A percentile compares a stretch with the other conserved stretches of the same genome.
These are phyloP conservation scores for Tenthredo livida DNA, from an alignment of 2,888 invertebrate genomes.

Conservation along the genomic window DNA sequence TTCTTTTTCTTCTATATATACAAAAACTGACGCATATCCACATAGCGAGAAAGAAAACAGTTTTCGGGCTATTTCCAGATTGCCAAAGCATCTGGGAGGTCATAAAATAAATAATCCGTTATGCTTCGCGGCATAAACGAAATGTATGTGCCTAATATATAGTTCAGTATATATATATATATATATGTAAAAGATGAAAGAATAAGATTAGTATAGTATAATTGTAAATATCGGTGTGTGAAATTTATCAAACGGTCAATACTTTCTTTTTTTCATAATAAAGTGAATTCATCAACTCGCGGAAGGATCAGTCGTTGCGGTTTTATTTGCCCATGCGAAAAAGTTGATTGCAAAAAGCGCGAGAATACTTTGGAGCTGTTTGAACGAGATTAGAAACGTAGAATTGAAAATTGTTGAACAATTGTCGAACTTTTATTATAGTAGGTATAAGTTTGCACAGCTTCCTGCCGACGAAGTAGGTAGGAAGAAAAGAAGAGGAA, in stretches of 20 bases:
- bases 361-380: background rate
- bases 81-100: constrained; percentile 35
- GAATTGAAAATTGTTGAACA: background rate
- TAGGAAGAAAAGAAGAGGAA: background rate
- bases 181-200: background rate
- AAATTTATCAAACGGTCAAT: background rate
- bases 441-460: background rate
- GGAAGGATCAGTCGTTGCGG: background rate
- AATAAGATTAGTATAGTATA: background rate
- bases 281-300: background rate
- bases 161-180: too few relatives aligned
- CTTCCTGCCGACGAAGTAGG: background rate
- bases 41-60: constrained; percentile 21
- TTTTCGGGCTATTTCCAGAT: constrained; percentile 22
- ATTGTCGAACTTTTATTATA: constrained; percentile 9
- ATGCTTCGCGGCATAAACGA: background rate
- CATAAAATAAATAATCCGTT: constrained; percentile 46
- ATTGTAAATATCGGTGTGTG: constrained; percentile 3
- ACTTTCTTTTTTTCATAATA: too few relatives aligned
- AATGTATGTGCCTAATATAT: background rate
- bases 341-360: background rate
- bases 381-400: background rate
- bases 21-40: constrained; percentile 5
- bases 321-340: background rate
- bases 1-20: constrained; percentile 6